phyloP scores from a whole-genome alignment of 2,113 vertebrate species.

The Vireo altiloquus region DNA sequence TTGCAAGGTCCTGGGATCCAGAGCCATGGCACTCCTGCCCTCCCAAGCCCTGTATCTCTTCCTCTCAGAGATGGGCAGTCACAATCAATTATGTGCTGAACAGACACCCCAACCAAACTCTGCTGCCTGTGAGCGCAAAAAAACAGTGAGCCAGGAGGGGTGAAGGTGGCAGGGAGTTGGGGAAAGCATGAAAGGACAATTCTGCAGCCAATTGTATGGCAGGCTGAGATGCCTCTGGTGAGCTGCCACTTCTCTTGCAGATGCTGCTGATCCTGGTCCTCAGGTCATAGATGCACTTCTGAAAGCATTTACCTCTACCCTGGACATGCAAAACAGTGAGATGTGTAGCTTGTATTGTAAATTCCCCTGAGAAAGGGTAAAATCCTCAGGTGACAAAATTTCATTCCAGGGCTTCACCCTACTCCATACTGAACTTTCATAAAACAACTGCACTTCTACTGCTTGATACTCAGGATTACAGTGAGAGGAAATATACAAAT shows the following conservation, averaged over 20 bases:
- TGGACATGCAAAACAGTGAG: not conserved
- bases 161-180: rapidly evolving
- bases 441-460: not conserved
- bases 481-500: not conserved
- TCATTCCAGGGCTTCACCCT: not conserved
- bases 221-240: not conserved
- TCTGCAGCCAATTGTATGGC: not conserved
- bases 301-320: not conserved
- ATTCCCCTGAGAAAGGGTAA: not conserved
- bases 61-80: not conserved
- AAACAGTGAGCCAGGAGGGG: not conserved
- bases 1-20: not conserved
- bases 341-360: not conserved
- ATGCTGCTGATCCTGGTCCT: not conserved
- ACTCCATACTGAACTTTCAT: not conserved
- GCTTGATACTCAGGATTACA: not conserved
- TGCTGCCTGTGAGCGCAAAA: not conserved
- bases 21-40: not conserved
- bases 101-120: not conserved
- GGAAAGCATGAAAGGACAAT: not conserved
- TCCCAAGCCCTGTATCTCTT: not conserved
- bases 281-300: not conserved
- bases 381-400: not conserved
- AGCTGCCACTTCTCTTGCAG: not conserved
- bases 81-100: not conserved